Evolutionary conservation across 2,888 invertebrate genomes (phyloP), one percentile per base, ranked within the genome.

Genomic region (Crepidodera aurea): DNA sequence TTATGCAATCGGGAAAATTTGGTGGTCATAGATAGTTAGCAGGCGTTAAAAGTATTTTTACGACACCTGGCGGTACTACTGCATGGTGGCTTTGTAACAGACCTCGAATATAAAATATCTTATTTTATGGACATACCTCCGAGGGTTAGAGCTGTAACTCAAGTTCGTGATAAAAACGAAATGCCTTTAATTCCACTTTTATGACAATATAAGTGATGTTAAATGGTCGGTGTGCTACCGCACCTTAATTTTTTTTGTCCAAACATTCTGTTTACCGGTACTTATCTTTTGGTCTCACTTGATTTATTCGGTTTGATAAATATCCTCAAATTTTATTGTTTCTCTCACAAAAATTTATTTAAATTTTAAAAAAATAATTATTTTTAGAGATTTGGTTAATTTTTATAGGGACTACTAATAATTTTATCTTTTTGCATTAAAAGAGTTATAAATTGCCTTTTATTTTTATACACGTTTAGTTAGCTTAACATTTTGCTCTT

Each of bases 191-290:
- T 56, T 56, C 56, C 34, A 56, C 34, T 46, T 56, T 56, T 56
- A 56, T 56, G 56, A 56, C 46, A 56, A 56, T 56, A 56, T 55
- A 56, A 56, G 56, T 46, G 46, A 56, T 56, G 56, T 56, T 56
- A 46, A 56, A 10, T 44, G 29, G 46, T 22, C 22, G 46, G 56
- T 56, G 19, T 19, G 44, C 44, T 56, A 56, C 56, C 56, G 56
- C 56, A 46, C 56, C 56, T 56, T 55, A 12, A 16, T 44, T 55
- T 32, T 55, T 56, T 56, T 37, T 13, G 22, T 44, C 22, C 10
- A 56, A 55, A 44, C 27, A 54, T 54, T 54, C 25, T 40, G 16
- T 40, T 42, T 15, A 25, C 42, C 27, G 53, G 22, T 27, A 39
- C 27, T 54, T 16, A 40, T 40, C 37, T 39, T 40, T 15, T 42